These are phyloP conservation scores for Phengaris arion DNA, from an alignment of 2,888 invertebrate genomes.

Conservation along the genomic window DNA sequence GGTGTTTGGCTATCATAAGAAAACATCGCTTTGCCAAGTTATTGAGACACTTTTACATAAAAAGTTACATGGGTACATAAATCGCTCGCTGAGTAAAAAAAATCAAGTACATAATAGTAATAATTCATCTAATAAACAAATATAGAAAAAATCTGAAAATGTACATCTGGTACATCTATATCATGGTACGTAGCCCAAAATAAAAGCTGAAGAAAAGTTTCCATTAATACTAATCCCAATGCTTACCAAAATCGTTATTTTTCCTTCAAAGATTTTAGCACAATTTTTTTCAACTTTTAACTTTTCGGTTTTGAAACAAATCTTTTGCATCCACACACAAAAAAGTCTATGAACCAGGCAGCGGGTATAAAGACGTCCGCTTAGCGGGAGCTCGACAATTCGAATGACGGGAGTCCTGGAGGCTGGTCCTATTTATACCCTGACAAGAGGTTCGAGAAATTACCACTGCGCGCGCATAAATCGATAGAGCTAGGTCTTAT, in stretches of 20 bases:
- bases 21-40: no score
- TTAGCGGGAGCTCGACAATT: slow-evolving; percentile 28
- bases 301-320: background rate
- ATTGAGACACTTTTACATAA: no score
- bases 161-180: no score
- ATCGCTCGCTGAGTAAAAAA: no score
- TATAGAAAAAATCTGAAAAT: no score
- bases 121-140: no score
- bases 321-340: background rate
- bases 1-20: no score
- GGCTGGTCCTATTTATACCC: background rate
- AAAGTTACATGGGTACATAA: no score
- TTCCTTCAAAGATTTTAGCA: slow-evolving; percentile 3
- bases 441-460: background rate
- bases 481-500: slow-evolving; percentile 14
- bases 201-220: background rate
- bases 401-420: background rate
- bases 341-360: slow-evolving; percentile 24
- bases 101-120: no score
- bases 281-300: background rate
- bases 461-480: slow-evolving; percentile 16
- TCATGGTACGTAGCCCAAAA: no score
- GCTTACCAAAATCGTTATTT: background rate
- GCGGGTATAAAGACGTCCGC: slow-evolving; percentile 9
- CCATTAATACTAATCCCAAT: background rate